Evolutionary conservation across 2,888 invertebrate species (phyloP), one percentile per base, ranked within the genome.

Genomic region (Coelogynopora nodosa): DNA sequence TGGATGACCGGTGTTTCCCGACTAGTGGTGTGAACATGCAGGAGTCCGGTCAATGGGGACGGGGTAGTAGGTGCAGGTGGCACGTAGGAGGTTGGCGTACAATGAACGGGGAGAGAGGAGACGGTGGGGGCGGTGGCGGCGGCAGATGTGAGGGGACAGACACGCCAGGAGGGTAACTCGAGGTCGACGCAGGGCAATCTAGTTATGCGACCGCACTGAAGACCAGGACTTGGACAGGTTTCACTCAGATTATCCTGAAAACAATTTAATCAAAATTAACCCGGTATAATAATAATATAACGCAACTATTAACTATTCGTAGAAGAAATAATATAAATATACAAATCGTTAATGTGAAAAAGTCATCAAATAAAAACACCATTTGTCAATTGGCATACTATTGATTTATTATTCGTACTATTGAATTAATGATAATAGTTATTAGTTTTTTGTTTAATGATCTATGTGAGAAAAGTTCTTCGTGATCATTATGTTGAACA

Each of bases 111-210:
- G 5, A 26, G 5, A 26, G 74, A 2, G 5, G 5, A n/a, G 74
- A 26, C 2, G 5, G 74, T 74, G 23, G 74, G 74, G 5, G 74
- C 27, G 5, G 74, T 23, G 5, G 74, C 18, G 2, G 23, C 2
- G 74, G 27, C 5, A 26, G 74, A 74, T 13, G 74, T 23, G 2
- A 23, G 74, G 23, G 27, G 74, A 23, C 74, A 74, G 2, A 23
- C 74, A 74, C 74, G 74, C 74, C 74, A 74, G 2, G 74, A 74
- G 5, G 74, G 74, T 13, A 74, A 26, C 74, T 74, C 74, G 27
- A 74, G 74, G 23, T 74, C 74, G 74, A 74, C 74, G 23, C 74
- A 74, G 74, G 74, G 74, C 23, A 74, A 26, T 5, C 74, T 10
- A 23, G 74, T 74, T 13, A 74, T 74, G 2, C 74, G 74, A 74